Base-by-base conservation (phyloP, 35 echinoderm and acorn worm species). In the Apostichopus californicus region DNA sequence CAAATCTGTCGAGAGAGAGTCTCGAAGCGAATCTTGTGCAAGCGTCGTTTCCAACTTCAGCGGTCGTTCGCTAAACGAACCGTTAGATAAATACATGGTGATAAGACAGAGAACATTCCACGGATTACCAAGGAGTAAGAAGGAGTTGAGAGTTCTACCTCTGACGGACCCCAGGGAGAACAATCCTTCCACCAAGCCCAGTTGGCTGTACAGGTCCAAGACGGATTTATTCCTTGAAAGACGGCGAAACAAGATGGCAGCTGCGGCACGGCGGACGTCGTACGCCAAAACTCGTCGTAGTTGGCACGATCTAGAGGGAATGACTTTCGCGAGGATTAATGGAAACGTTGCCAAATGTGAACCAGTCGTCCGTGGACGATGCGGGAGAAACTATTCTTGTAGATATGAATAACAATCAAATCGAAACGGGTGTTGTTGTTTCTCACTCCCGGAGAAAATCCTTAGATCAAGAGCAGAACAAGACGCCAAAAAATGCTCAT, bases 221-320 rank as follows among this genome's bases (percentile, higher is more conserved):
- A 89, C 86, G 24, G 86, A 89, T 72, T 89, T 89, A 89, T 89
- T 89, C 75, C 71, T 89, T 23, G 86, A 89, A 46, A 89, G 63
- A 53, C 86, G 86, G 17, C 53, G 86, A 53, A 75, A 10, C 3
- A 60, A 66, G 72, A 68, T 89, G 3, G 10, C 22, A 55, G 86
- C 86, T 18, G 34, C 34, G 34, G 23, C 60, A 28, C 68, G 22
- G 63, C 28, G 22, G 86, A 28, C 28, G 64, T 21, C 8, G 26
- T 72, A 46, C 3, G 8, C 21, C 9, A 89, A 28, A 11, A 72
- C 57, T 17, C 18, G 21, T 8, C 21, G 72, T 1, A 75, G 6
- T 13, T 85, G 18, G 26, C 17, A 72, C 24, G 64, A 89, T 54
- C 24, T 89, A 8, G 7, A 68, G 24, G 86, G 86, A 17, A 89